Percentiles rank a stretch among this genome's conserved stretches.
phyloP scores from a whole-genome alignment of 2,797 vertebrate species.

The Rhinatrema bivittatum region DNA sequence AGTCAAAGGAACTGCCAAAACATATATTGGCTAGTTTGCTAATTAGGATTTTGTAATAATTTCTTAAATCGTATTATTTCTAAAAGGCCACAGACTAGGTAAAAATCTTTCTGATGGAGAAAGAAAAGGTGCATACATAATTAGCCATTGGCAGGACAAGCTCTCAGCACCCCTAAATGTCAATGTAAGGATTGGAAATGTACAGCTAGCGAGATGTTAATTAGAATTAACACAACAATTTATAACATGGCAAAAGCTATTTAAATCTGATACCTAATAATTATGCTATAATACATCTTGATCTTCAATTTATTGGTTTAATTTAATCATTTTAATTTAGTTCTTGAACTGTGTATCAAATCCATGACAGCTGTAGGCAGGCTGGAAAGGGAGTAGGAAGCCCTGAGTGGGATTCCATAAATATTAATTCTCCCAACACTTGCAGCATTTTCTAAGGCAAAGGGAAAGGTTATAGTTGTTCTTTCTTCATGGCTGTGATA shows the following conservation, averaged over 20 bases:
- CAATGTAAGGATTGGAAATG: not conserved
- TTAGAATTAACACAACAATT: not conserved
- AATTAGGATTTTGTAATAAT: too few species aligned
- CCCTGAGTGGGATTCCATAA: not conserved
- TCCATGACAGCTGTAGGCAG: not conserved
- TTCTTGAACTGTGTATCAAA: not conserved
- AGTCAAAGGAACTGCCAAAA: too few species aligned
- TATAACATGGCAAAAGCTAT: not conserved
- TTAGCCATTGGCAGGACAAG: not conserved
- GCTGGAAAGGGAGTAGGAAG: not conserved
- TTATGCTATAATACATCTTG: not conserved
- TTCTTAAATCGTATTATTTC: too few species aligned
- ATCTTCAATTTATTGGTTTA: slow-evolving; percentile 3
- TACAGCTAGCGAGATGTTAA: not conserved
- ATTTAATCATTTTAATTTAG: slow-evolving; percentile 3
- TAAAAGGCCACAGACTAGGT: too few species aligned
- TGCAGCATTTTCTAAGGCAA: not conserved
- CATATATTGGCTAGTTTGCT: too few species aligned
- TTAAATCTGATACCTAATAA: not conserved
- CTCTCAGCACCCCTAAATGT: not conserved
- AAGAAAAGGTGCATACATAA: not conserved
- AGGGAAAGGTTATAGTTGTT: too few species aligned
- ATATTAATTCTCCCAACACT: not conserved
- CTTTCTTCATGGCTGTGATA: too few species aligned
- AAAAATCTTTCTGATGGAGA: not conserved